phyloP scores from a whole-genome alignment of 2,113 vertebrate species.

The Malaclemys terrapin region DNA sequence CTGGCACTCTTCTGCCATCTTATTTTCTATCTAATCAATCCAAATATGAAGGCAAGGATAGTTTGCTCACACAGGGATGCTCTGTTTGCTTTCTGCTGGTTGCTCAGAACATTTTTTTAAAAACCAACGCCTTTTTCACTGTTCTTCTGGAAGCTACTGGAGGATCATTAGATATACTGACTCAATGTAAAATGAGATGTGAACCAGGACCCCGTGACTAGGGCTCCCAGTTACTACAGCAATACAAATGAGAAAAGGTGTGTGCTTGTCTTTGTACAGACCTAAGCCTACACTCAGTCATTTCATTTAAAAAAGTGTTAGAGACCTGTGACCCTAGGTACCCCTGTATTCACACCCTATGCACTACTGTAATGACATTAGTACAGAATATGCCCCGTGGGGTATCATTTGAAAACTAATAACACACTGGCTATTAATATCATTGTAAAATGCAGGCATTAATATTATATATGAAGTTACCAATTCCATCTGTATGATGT shows the following conservation, averaged over 20 bases:
- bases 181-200: background rate
- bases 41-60: background rate
- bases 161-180: background rate
- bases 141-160: background rate
- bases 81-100: background rate
- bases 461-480: background rate
- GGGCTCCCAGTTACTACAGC: background rate
- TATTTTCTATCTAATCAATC: background rate
- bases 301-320: background rate
- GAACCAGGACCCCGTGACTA: rapidly evolving
- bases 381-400: background rate
- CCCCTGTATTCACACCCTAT: background rate
- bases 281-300: background rate
- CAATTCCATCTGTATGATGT: no score
- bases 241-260: background rate
- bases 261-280: background rate
- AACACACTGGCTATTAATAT: background rate
- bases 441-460: background rate
- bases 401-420: background rate
- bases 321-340: background rate
- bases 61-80: background rate
- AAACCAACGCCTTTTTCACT: background rate
- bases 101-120: background rate
- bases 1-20: background rate
- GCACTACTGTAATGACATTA: background rate